Evolutionary conservation across 2,113 vertebrate species (phyloP), one percentile per base, ranked within the genome.

Genomic region (mouse (Mus musculus)): DNA sequence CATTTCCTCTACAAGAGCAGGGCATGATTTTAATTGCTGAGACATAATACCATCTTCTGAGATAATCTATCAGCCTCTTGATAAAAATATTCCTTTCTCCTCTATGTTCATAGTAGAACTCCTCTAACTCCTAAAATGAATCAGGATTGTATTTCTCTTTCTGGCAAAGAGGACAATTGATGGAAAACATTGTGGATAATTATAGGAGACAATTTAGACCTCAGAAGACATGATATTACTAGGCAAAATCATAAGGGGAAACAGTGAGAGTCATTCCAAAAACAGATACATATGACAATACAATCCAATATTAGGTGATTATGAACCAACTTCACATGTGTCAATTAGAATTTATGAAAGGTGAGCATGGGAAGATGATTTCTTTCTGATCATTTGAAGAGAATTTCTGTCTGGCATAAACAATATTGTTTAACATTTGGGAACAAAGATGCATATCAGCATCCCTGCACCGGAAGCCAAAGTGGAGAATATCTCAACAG

Each of bases 271-370:
- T 2, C 5, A 26, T 26, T 46, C 4, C 5, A 75, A 46, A 72
- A n/a, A 14, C 2, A 20, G 5, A 75, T 24, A 75, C 10, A 0
- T 42, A 4, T 26, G 11, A 10, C 10, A 26, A 12, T 42, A 2
- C 26, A 75, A 75, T 42, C 10, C 22, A 42, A 26, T 42, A 75
- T 42, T 75, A 26, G 72, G 72, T 4, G 39, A 10, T 20, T 75
- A 75, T 75, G 39, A 75, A 75, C 20, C 39, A 75, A 75, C 20
- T 42, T 12, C 26, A 42, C 0, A 42, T 73, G 39, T 42, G 3
- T 46, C 11, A 26, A 2, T 54, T 54, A 54, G 8, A 65, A 65
- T 65, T 65, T 10, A 65, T 28, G 30, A 39, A 73, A 39, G 39
- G 5, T 22, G 19, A 73, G 19, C 13, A 1, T 20, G 3, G 17